phyloP scores from a whole-genome alignment of 92 coral and sea anemone genomes.

The Isaurus tuberculatus region DNA sequence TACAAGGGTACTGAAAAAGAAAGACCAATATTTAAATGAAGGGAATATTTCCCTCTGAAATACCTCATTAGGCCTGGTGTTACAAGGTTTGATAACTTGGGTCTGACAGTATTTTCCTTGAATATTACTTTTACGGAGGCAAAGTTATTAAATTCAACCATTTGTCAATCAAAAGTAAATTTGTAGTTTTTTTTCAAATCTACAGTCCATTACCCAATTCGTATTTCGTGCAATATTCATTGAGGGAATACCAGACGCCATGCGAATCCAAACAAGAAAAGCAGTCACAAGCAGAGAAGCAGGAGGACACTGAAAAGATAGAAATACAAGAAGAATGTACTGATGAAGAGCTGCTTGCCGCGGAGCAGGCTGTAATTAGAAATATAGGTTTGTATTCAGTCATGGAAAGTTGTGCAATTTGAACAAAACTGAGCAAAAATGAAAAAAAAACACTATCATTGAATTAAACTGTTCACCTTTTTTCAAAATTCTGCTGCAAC shows the following conservation, averaged over 20 bases:
- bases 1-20: too few relatives aligned
- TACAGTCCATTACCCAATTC: conserved; percentile 89
- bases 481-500: too few relatives aligned
- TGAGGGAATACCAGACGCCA: background rate
- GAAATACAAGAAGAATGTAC: conserved; percentile 21
- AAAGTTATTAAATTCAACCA: background rate
- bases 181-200: background rate
- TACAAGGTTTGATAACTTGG: too few relatives aligned
- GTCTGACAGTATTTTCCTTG: too few relatives aligned
- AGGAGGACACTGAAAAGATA: background rate
- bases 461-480: too few relatives aligned
- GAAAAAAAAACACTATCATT: too few relatives aligned
- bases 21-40: too few relatives aligned
- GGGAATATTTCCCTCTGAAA: too few relatives aligned
- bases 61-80: too few relatives aligned
- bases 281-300: background rate
- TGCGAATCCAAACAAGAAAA: background rate
- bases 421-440: too few relatives aligned
- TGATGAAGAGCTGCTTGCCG: conserved; percentile 48
- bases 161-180: background rate
- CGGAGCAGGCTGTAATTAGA: conserved; percentile 1
- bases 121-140: too few relatives aligned
- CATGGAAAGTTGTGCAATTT: too few relatives aligned
- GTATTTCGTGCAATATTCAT: conserved; percentile 67
- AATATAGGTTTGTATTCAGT: background rate